Conservation (phyloP, 2,888 invertebrate genomes). For the Hirtodrosophila trivittata region DNA sequence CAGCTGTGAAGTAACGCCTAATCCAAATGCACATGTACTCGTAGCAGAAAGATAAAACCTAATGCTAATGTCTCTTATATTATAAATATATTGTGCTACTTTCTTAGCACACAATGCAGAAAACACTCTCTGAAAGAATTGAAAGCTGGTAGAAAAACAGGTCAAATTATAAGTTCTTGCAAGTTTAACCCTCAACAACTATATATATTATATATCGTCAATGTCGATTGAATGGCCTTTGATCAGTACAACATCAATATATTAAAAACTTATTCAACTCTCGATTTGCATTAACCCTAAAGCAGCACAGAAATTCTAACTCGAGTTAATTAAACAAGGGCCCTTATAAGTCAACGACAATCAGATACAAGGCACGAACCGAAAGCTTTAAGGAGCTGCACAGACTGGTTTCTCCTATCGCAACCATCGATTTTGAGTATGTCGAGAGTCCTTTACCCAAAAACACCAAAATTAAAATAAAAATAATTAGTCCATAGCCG, state of each 20-base stretch:
- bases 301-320: conserved; percentile 62
- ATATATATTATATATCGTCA: too few species aligned
- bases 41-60: conserved; percentile 37
- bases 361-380: conserved; percentile 73
- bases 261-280: too few species aligned
- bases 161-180: too few species aligned
- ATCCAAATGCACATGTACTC: conserved; percentile 24
- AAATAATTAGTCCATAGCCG: conserved; percentile 5
- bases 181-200: too few species aligned
- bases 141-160: too few species aligned
- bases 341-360: conserved; percentile 51
- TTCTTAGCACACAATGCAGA: not conserved
- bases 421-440: conserved; percentile 74
- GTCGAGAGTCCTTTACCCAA: conserved; percentile 58
- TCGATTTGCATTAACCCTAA: not conserved
- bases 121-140: too few species aligned
- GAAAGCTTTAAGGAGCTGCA: conserved; percentile 46
- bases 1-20: conserved; percentile 43
- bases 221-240: too few species aligned
- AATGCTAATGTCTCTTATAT: conserved; percentile 33
- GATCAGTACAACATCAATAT: too few species aligned
- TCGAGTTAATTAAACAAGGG: conserved; percentile 68
- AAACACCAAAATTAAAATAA: conserved; percentile 2
- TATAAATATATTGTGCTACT: not conserved
- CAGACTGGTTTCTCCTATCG: conserved; percentile 65